These are phyloP conservation scores for Dolichopus griseipennis DNA, from an alignment of 2,888 invertebrate species.

Conservation along the genomic window DNA sequence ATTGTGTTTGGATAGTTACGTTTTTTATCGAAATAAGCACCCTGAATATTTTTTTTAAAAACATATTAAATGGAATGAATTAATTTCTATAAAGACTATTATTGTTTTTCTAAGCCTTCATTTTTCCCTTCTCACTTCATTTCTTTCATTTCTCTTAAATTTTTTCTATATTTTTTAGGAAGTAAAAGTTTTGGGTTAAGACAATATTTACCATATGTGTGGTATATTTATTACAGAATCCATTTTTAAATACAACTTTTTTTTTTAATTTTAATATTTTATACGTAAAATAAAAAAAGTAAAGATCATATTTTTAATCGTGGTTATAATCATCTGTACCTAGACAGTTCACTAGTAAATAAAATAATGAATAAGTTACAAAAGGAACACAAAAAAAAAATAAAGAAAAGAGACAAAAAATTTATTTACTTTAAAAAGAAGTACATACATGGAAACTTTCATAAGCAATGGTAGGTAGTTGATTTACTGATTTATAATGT, in stretches of 20 bases:
- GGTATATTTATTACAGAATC: slow-evolving; percentile 13
- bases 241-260: too few relatives aligned
- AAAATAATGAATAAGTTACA: background rate
- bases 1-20: too few relatives aligned
- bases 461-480: too few relatives aligned
- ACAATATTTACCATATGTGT: slow-evolving; percentile 30
- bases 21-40: too few relatives aligned
- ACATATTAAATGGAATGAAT: too few relatives aligned
- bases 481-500: too few relatives aligned
- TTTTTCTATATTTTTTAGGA: slow-evolving; percentile 11
- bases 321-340: background rate
- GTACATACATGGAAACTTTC: too few relatives aligned
- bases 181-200: slow-evolving; percentile 26
- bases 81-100: too few relatives aligned
- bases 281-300: background rate
- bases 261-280: slow-evolving; percentile 2
- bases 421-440: background rate
- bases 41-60: too few relatives aligned
- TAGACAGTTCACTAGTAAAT: background rate
- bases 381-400: too few relatives aligned
- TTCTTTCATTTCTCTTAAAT: too few relatives aligned
- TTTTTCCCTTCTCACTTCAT: too few relatives aligned
- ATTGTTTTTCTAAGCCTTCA: background rate
- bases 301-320: background rate
- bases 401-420: background rate